Conservation (phyloP, 37 sponge, comb jelly and placozoan genomes). For the Agelas oroides region DNA sequence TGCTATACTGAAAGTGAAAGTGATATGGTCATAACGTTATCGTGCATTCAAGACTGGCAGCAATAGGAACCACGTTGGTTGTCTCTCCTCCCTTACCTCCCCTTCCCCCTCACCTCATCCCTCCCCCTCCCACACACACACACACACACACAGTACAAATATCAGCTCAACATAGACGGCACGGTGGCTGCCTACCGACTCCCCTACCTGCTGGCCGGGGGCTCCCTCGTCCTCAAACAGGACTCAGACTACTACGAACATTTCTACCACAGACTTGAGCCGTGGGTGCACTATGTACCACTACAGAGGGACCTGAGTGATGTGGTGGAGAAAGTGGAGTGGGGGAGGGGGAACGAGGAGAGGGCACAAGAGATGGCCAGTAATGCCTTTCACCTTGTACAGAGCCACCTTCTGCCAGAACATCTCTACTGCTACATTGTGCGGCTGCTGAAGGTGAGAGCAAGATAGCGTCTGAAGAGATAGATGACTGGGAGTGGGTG, state of each 20-base stretch:
- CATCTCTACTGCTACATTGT: conserved; percentile 88
- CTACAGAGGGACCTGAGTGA: conserved; percentile 85
- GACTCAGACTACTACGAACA: conserved; percentile 98
- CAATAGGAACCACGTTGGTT: too few relatives aligned
- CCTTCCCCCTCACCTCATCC: too few relatives aligned
- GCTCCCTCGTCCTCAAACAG: conserved; percentile 94
- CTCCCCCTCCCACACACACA: not conserved
- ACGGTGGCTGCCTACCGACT: conserved; percentile 97
- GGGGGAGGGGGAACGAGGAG: conserved; percentile 87
- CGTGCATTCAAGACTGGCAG: too few relatives aligned
- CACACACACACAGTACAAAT: conserved; percentile 80
- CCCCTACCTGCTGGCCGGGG: conserved; percentile 92
- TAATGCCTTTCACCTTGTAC: conserved; percentile 78
- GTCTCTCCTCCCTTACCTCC: too few relatives aligned
- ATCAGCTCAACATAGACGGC: conserved; percentile 96
- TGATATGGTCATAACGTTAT: too few relatives aligned
- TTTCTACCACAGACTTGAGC: conserved; percentile 88
- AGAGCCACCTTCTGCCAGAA: conserved; percentile 81
- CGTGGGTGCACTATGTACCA: conserved; percentile 97
- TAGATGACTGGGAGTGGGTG: too few relatives aligned
- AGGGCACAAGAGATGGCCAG: conserved; percentile 77
- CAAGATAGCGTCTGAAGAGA: too few relatives aligned
- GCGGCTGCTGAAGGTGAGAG: conserved; percentile 71
- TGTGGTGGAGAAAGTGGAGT: conserved; percentile 83
- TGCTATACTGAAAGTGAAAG: too few relatives aligned